Evolutionary conservation across 2,797 vertebrate genomes (phyloP).

Genomic region (Crenuchus spilurus): DNA sequence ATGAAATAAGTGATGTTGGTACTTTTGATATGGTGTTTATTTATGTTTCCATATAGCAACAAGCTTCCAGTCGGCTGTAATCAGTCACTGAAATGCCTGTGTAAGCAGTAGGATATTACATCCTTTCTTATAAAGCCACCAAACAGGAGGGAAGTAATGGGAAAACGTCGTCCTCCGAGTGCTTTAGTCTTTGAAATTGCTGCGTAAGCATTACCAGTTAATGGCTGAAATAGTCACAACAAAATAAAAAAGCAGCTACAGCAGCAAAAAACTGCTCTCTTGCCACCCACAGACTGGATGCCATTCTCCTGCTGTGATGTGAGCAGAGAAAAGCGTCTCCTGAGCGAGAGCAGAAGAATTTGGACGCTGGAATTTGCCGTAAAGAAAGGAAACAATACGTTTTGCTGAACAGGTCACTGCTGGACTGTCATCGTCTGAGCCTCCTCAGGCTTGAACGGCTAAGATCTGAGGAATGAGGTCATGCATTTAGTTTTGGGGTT

Average conservation of each 20-base stretch:
- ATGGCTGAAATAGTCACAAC: constrained; percentile 32
- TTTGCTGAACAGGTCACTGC: constrained; percentile 13
- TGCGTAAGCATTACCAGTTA: constrained; percentile 30
- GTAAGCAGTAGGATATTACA: constrained; percentile 38
- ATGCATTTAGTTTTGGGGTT: background rate
- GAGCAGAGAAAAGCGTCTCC: background rate
- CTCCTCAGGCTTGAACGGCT: background rate
- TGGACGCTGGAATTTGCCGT: background rate
- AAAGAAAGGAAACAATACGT: background rate
- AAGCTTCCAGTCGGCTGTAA: too few relatives aligned
- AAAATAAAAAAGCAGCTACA: background rate
- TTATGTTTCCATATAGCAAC: too few relatives aligned
- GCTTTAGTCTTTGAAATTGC: constrained; percentile 16
- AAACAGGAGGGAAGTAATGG: constrained; percentile 22
- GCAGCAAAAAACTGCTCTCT: background rate
- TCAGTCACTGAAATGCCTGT: constrained; percentile 33
- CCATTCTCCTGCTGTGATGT: background rate
- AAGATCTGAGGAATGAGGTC: constrained; percentile 17
- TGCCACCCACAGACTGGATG: background rate
- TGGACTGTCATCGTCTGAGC: background rate
- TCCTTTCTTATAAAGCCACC: constrained; percentile 18
- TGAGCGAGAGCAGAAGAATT: background rate
- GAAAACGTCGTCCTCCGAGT: constrained; percentile 24
- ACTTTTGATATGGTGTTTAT: too few relatives aligned
- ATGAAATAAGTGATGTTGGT: too few relatives aligned